Base-by-base conservation (phyloP, 92 coral and sea anemone genomes). In the Scolanthus callimorphus region DNA sequence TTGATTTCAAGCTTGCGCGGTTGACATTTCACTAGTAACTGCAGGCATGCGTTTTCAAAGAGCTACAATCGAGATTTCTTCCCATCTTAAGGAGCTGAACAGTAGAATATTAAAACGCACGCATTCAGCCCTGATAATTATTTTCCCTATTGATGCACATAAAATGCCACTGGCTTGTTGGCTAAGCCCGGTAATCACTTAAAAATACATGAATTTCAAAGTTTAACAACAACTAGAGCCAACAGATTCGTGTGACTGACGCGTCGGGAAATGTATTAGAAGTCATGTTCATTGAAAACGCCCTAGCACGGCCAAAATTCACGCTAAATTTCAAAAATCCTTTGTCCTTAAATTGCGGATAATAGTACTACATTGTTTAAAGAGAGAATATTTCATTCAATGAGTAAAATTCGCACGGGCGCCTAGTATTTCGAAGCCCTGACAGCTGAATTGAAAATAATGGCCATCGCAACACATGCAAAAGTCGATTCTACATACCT, bases 191-290 rank as follows among this genome's bases (percentile, higher is more conserved):
- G 70, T 74, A 49, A 52, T 55, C 72, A 69, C 50, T 69, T 69
- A 87, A 87, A 82, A 67, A 74, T 82, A 82, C 54, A 78, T 80
- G 96, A 87, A 87, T 71, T 83, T 74, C 86, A 73, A 87, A 83
- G 85, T 77, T 77, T 78, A 83, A 87, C 85, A 72, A 78, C 76
- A 77, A 68, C 64, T 56, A 63, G 49, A 67, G 57, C 62, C 85
- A 83, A 61, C 86, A 69, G 96, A 70, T 67, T 31, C 57, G 73
- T 47, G 78, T 68, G 52, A 39, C 13, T 43, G 79, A 31, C 78
- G 78, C 72, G 84, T 54, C 54, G 31, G 56, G 21, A 49, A 74
- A 60, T 66, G 49, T 73, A 74, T 74, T 64, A 41, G n/a, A 37
- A 54, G 58, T 54, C 25, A 48, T 68, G 65, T 68, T 68, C 51